Evolutionary conservation across 2,888 invertebrate species (phyloP).

Genomic region (Bugulina stolonifera): DNA sequence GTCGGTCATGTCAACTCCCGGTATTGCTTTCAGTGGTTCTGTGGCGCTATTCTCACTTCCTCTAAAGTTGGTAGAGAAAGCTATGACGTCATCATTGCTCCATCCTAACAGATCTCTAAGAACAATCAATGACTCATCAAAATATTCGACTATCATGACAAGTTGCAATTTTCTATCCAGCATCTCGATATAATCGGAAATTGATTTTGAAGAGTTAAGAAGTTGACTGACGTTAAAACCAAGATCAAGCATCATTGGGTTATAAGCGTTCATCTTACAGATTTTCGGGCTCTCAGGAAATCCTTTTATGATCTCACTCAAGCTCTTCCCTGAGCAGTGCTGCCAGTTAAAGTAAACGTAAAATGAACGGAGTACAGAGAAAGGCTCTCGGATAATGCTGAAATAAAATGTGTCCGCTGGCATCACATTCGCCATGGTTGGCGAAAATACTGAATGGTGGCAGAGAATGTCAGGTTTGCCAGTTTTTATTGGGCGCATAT

Average conservation of each 20-base stretch:
- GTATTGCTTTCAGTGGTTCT: background rate
- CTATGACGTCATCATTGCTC: background rate
- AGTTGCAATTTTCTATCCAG: background rate
- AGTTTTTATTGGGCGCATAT: background rate
- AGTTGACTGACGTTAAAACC: background rate
- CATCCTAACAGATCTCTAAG: background rate
- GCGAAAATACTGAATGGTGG: background rate
- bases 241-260: background rate
- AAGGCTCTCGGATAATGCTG: background rate
- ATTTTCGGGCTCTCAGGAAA: background rate
- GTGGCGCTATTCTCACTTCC: background rate
- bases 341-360: background rate
- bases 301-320: background rate
- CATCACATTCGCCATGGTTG: background rate
- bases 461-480: background rate
- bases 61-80: background rate
- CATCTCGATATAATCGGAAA: conserved; percentile 1
- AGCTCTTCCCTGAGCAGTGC: background rate
- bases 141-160: conserved; percentile 4
- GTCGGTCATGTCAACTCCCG: background rate
- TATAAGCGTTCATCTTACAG: background rate
- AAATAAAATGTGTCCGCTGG: conserved; percentile 4
- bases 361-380: background rate
- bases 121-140: conserved; percentile 4
- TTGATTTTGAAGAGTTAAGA: background rate